Evolutionary conservation across 2,113 vertebrate species (phyloP), one percentile per base, ranked within the genome.

Genomic region (Serinus canaria): DNA sequence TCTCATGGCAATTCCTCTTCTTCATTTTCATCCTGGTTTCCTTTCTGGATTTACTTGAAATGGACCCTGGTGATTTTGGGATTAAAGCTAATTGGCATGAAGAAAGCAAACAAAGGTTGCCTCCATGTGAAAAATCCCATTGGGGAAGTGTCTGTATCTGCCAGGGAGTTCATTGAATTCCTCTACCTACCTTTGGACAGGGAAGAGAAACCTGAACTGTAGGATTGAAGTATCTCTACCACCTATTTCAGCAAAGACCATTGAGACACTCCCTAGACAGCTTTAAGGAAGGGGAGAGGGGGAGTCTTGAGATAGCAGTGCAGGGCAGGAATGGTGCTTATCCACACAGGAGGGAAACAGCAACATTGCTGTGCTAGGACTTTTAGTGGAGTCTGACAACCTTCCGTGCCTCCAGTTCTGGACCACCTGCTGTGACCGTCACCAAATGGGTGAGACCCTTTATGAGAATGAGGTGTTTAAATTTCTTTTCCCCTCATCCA

Each of bases 31-130:
- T 77, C 35, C 33, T 63, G 30, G 25, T 79, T 95, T 93, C 76
- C 66, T 79, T 91, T 79, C 52, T 0, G 11, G 82, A 94, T 93
- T 96, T 94, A 80, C 79, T 80, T 94, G 94, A 87, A 94, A 90
- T 83, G 56, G 78, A 83, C 27, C 50, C 66, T 53, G 39, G 28
- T 76, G 76, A 69, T 87, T 85, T 79, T 1, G 41, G 77, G 70
- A 92, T 94, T 95, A 97, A 96, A 92, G 72, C 31, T 83, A 58
- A 60, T 27, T 78, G 79, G 55, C n/a, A 68, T 86, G 89, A 91
- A 55, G 81, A 70, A 92, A 76, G 69, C 74, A 96, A 96, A 96
- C 59, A 90, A 89, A 64, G 49, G 72, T 66, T 88, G 47, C 11
- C 30, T 81, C 35, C 22, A 4, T 43, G 28, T 69, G 59, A 78